Base-by-base conservation (phyloP, 1,140 invertebrate species). In the Listronotus oregonensis region DNA sequence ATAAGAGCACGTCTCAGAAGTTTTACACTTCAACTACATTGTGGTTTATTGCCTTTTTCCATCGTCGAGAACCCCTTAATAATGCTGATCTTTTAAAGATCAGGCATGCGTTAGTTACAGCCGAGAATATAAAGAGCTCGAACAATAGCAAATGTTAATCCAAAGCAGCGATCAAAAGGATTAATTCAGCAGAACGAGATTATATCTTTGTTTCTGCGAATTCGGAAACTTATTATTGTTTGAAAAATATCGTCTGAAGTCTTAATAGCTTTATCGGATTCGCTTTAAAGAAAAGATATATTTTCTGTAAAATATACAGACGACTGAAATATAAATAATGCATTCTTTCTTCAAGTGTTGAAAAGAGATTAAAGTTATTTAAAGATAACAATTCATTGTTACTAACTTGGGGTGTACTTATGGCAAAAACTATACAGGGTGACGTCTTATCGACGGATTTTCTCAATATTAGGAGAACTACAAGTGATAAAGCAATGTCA, bases 81-180 rank as follows among this genome's bases (percentile, higher is more conserved):
- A 72, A 67, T 54, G 51, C 66, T 72, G 68, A 72, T 72, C 71
- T 72, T 72, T 72, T 66, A 72, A 72, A 72, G 71, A 72, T 72
- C 68, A 68, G 63, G 56, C 68, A 67, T 70, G 68, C 70, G 71
- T 72, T 72, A 68, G 68, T 68, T 70, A 72, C 68, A 68, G 68
- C 60, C 40, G 62, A 59, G 68, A 70, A 64, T 72, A 69, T 70
- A 70, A 70, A 72, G 61, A 64, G 60, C 57, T 58, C 37, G 37
- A 27, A 70, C 67, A 62, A 67, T 70, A 66, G 68, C 50, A 68
- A 70, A 71, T 71, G 70, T 67, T 71, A 69, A 71, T 71, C 64
- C 63, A 50, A 42, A 49, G 62, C 37, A 51, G 61, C 49, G 52
- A 68, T 64, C 68, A 70, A 72, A 70, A 42, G 68, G 63, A 72